Base-by-base conservation (phyloP, 2,888 invertebrate species). In the Cinara cedri region DNA sequence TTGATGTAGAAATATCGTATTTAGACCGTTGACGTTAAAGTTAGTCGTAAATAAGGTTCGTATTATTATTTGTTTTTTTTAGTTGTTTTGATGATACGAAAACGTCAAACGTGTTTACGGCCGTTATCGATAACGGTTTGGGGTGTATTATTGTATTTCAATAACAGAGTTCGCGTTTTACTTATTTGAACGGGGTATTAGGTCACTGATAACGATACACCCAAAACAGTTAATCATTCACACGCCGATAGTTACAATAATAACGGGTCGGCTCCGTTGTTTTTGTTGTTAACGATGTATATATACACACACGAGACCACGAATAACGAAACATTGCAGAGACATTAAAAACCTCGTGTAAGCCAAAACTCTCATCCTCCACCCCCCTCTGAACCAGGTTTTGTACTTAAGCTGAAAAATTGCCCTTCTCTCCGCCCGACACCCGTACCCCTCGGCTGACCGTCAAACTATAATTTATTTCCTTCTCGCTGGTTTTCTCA, bases 351-450 rank as follows among this genome's bases (percentile, higher is more conserved):
- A 62, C 78, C 34, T 34, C 24, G 60, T 78, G 60, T 70, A 70
- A 78, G 78, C 78, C 78, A 78, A 78, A 78, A 78, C 60, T 60
- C 62, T 78, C 70, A 24, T 34, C 34, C 34, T 34, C 34, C 34
- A 34, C 6, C 42, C 54, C 49, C 57, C n/a, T n/a, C n/a, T n/a
- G 24, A 76, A 76, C 68, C 78, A 70, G 70, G 70, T 78, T 78
- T 78, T 62, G 68, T 70, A 78, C 78, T 70, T 60, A 60, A 70
- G 68, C 51, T 78, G 78, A 78, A 70, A 78, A 78, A 78, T 70
- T 60, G 60, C 60, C 51, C 24, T n/a, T 19, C 63, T 16, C 49
- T n/a, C n/a, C n/a, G n/a, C n/a, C n/a, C n/a, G n/a, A n/a, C n/a
- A n/a, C n/a, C n/a, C n/a, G n/a, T n/a, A 11, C 62, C 24, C 14